phyloP scores from a whole-genome alignment of 2,888 invertebrate species.

The Ornithoptera alexandrae region DNA sequence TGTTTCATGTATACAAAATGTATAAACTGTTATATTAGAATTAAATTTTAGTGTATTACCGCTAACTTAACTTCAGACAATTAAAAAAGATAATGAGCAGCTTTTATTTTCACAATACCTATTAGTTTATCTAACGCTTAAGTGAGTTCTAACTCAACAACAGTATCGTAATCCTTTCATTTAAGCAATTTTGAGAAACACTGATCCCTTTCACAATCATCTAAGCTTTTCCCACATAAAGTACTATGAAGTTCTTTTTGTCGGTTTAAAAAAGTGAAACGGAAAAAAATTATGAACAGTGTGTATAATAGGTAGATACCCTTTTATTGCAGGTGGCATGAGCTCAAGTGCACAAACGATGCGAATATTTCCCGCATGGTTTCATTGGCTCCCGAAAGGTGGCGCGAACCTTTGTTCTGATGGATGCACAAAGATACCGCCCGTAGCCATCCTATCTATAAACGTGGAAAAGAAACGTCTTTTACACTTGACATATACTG shows the following conservation, averaged over 20 bases:
- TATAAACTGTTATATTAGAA: too few species aligned
- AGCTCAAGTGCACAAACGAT: slow-evolving; percentile 69
- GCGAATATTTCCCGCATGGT: slow-evolving; percentile 61
- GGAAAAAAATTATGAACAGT: slow-evolving; percentile 49
- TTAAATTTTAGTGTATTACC: too few species aligned
- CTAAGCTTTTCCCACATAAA: slow-evolving; percentile 46
- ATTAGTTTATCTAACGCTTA: slow-evolving; percentile 27
- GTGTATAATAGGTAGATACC: slow-evolving; percentile 41
- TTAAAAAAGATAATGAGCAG: background rate
- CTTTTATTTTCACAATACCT: slow-evolving; percentile 2
- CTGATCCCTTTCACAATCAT: slow-evolving; percentile 56
- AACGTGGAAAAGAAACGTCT: slow-evolving; percentile 6
- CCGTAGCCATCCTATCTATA: slow-evolving; percentile 35
- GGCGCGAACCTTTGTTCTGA: slow-evolving; percentile 53
- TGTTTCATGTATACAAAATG: too few species aligned
- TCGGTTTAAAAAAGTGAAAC: slow-evolving; percentile 47
- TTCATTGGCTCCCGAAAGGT: slow-evolving; percentile 50
- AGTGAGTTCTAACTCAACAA: slow-evolving; percentile 42
- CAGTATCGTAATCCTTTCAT: slow-evolving; percentile 50
- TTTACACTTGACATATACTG: slow-evolving; percentile 23
- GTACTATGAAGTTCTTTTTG: slow-evolving; percentile 39
- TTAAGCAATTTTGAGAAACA: slow-evolving; percentile 46
- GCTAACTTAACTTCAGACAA: background rate
- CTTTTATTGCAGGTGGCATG: slow-evolving; percentile 72
- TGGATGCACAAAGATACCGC: slow-evolving; percentile 60